Base-by-base conservation (phyloP, 2,888 invertebrate genomes). In the Nysson spinosus region DNA sequence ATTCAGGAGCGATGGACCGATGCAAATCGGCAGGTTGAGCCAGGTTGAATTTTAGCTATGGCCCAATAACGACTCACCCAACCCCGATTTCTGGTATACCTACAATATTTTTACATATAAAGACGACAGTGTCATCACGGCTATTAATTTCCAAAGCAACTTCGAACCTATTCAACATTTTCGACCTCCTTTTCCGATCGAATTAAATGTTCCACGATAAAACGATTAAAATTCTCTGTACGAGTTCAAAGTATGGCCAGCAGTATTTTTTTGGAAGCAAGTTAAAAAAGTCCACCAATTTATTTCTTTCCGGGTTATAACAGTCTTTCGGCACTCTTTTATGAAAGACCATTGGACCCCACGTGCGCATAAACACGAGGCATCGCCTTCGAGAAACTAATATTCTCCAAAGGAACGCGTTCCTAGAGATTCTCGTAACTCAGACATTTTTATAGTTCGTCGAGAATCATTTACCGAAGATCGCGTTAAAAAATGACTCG, bases 1-100 rank as follows among this genome's bases (percentile, higher is more conserved):
- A 81, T 83, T 83, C 72, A 79, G 63, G 67, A 58, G 74, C 80
- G 76, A 17, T 73, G 79, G 69, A 83, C 70, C 83, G 82, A 77
- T 76, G 77, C 80, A 74, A 83, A 83, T 84, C 77, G 76, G 42
- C 72, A 70, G 78, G 49, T 46, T 57, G 26, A 37, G 26, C 67
- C 72, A 79, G 78, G 75, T 80, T 78, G 74, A 71, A 72, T 75
- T 64, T 52, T 20, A 60, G 35, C 39, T 35, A 52, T 58, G 42
- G n/a, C 55, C 43, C 61, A 65, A 69, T 60, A 58, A 58, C 62
- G 67, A 43, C 56, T 72, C 52, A 63, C 32, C 44, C 46, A 57
- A 37, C 30, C 20, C 26, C 39, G 49, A 52, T 56, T 47, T 43
- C 32, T 44, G 16, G n/a, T 34, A 42, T 50, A n/a, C n/a, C n/a